Conservation (phyloP, 1,140 invertebrate genomes). For the Micrasema minimum region DNA sequence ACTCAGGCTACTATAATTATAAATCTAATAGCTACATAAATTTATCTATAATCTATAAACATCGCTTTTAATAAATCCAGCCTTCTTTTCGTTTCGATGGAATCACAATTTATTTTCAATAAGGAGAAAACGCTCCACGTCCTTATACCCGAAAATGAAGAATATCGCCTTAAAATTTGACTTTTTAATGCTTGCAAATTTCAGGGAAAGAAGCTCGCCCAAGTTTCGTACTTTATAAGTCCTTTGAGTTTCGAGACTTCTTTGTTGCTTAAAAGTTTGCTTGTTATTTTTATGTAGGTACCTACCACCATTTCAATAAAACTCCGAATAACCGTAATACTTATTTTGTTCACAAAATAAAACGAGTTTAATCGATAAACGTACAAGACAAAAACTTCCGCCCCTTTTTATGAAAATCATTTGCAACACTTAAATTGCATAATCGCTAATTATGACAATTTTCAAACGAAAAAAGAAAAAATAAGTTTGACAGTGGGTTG, state of each 20-base stretch:
- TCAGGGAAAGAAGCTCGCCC: conserved; percentile 16
- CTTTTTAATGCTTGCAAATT: conserved; percentile 46
- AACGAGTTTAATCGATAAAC: conserved; percentile 6
- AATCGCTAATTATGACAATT: too few relatives aligned
- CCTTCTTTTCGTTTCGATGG: conserved; percentile 4
- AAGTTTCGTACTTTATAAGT: conserved; percentile 36
- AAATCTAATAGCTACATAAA: too few relatives aligned
- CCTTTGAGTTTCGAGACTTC: conserved; percentile 42
- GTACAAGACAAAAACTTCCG: too few relatives aligned
- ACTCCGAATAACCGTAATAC: conserved; percentile 24
- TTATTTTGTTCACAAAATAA: neutral
- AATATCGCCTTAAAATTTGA: conserved; percentile 30
- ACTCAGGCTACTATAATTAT: too few relatives aligned
- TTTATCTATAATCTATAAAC: too few relatives aligned
- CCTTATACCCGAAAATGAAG: conserved; percentile 13
- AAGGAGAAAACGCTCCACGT: neutral
- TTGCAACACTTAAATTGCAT: too few relatives aligned
- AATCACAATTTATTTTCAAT: conserved; percentile 24
- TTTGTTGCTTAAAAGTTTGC: conserved; percentile 38
- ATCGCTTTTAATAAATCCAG: too few relatives aligned
- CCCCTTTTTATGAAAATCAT: too few relatives aligned
- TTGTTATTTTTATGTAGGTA: conserved; percentile 46
- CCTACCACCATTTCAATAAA: conserved; percentile 27
- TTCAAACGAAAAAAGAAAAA: too few relatives aligned
- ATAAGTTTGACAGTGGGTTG: too few relatives aligned